These are phyloP conservation scores for Byasa hedistus DNA, from an alignment of 2,888 invertebrate genomes.

Conservation along the genomic window DNA sequence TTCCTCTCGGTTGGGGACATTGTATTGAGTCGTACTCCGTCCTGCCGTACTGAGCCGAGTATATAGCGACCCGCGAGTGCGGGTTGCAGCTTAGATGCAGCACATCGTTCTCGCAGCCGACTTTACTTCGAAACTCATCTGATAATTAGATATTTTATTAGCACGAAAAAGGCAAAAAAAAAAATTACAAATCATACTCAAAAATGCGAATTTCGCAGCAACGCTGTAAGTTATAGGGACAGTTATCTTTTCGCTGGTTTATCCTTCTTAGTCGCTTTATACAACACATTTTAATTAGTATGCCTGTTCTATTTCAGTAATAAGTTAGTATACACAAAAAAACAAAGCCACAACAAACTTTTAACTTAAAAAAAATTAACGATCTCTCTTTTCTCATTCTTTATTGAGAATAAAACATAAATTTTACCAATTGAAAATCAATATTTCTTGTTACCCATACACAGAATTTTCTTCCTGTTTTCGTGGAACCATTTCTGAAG, in stretches of 20 bases:
- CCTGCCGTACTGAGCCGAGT: constrained; percentile 94
- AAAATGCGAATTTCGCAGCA: too few species aligned
- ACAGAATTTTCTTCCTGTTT: too few species aligned
- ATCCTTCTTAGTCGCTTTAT: too few species aligned
- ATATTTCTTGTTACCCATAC: too few species aligned
- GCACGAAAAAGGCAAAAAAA: background rate
- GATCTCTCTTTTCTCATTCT: too few species aligned
- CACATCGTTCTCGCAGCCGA: constrained; percentile 95
- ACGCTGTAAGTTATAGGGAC: too few species aligned
- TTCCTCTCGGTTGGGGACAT: constrained; percentile 91
- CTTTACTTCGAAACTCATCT: constrained; percentile 97
- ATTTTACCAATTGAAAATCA: too few species aligned
- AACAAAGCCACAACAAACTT: background rate
- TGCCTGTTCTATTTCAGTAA: constrained; percentile 45
- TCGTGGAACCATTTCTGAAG: too few species aligned
- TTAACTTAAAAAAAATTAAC: background rate
- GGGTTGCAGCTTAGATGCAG: constrained; percentile 93
- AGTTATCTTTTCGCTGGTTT: too few species aligned
- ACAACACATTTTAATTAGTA: constrained; percentile 61
- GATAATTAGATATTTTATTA: constrained; percentile 39
- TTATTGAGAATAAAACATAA: too few species aligned
- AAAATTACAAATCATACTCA: too few species aligned
- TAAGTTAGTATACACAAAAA: background rate
- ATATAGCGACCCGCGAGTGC: constrained; percentile 93
- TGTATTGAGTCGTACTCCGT: constrained; percentile 93